Evolutionary conservation across 2,113 vertebrate genomes (phyloP), one percentile per base, ranked within the genome.

Genomic region (Ictalurus punctatus): DNA sequence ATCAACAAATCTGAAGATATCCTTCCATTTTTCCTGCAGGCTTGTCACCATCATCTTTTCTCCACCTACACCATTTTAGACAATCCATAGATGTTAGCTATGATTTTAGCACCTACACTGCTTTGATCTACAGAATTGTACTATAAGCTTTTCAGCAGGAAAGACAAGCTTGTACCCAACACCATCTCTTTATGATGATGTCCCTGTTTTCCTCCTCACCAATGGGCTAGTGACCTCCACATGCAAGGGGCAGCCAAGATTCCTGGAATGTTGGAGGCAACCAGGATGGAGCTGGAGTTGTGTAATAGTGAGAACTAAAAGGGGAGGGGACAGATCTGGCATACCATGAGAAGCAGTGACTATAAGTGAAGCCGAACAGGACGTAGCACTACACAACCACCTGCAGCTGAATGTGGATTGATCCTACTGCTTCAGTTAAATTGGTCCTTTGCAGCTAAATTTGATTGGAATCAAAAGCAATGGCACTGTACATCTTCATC

Each of bases 231-330:
- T 91, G 88, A 91, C 83, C 86, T 83, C 30, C 40, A 54, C 34
- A 8, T 63, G 85, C 56, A 44, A 83, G 40, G 56, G 85, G 73
- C 69, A 88, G 81, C 63, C 91, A 63, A 87, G 90, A 95, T 92
- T 94, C 80, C 86, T 91, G 92, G 92, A 94, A 94, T 94, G 90
- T 92, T 84, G 56, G 85, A 87, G 82, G 65, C 87, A 91, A 85
- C 37, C 85, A 27, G 54, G 90, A 87, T 78, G 48, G 25, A 88
- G 83, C 87, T 86, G 87, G 37, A 91, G 92, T 94, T 91, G 34
- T 86, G 48, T 69, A 90, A 80, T 52, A 74, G 74, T n/a, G 71
- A 79, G 76, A 34, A 67, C 80, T 82, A 67, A 79, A 76, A 78
- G 81, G 58, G 84, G 83, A 52, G 71, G 89, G 89, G 92, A 94